These are phyloP conservation scores for Scomber scombrus DNA, from an alignment of 2,113 vertebrate species.

Conservation along the genomic window DNA sequence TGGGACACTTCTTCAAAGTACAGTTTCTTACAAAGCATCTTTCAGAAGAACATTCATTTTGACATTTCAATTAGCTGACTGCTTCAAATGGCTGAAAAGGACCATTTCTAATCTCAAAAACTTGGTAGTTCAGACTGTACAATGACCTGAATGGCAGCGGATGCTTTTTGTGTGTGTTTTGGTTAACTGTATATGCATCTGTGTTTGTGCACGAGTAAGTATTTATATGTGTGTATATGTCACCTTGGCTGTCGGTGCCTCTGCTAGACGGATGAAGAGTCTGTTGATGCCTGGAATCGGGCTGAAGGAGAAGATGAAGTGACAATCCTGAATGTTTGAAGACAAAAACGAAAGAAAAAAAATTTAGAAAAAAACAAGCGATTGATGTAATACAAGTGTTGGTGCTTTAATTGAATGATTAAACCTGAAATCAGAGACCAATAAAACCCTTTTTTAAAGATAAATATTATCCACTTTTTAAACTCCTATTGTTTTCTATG, in stretches of 20 bases:
- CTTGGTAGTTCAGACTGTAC: neutral
- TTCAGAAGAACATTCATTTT: neutral
- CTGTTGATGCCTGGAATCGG: constrained; percentile 92
- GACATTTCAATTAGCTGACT: neutral
- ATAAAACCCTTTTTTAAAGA: too few relatives aligned
- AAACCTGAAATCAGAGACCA: too few relatives aligned
- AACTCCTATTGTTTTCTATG: neutral
- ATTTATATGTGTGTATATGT: constrained; percentile 14
- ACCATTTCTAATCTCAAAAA: neutral
- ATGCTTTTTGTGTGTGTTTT: neutral
- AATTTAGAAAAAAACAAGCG: neutral
- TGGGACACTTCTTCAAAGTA: neutral
- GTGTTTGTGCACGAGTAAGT: neutral
- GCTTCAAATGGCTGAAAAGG: neutral
- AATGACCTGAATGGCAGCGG: neutral
- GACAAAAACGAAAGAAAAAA: constrained; percentile 16
- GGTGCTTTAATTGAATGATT: too few relatives aligned
- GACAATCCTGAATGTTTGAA: constrained; percentile 89
- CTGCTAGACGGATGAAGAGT: constrained; percentile 92
- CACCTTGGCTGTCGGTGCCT: constrained; percentile 94
- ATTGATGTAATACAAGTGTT: too few relatives aligned
- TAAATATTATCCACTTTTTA: too few relatives aligned
- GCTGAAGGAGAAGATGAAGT: constrained; percentile 99
- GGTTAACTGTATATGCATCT: neutral
- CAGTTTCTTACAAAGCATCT: too few relatives aligned